Evolutionary conservation across 1,140 invertebrate species (phyloP), one percentile per base, ranked within the genome.

Genomic region (Rhagoletis zephyria): DNA sequence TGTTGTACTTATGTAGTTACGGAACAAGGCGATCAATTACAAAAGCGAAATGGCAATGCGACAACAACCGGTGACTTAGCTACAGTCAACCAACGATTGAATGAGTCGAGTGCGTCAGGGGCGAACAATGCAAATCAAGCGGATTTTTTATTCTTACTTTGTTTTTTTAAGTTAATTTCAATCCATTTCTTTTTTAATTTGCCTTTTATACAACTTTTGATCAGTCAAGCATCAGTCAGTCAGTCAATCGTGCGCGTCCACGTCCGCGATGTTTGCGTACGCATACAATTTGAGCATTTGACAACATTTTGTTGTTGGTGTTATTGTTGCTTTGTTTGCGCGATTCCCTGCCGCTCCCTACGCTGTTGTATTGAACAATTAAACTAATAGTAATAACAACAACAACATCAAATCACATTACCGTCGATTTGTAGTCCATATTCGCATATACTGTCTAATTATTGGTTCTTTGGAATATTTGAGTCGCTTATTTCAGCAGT

Each of bases 401-500:
- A 77, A 51, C 74, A 81, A 81, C n/a, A 81, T 56, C 51, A 81
- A 56, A 51, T 12, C 48, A 6, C 74, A 81, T 81, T 81, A 81
- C 42, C 9, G 48, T 59, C 48, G 74, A 51, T 81, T 81, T 81
- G 74, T 81, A 81, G 74, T 40, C 74, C 74, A 81, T 81, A 81
- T 81, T 81, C 74, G 74, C 74, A 81, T 81, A 81, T 81, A 81
- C 56, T 59, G 74, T 81, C 74, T 81, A 81, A 81, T 81, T 81
- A 81, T 81, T 81, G 74, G 48, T 81, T 81, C 74, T 81, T 81
- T 56, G 45, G 42, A 81, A 74, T 45, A 40, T 67, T 67, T 42
- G 64, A 19, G 30, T 12, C 30, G 3, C 30, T 42, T 67, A 30
- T 67, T 63, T 67, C 12, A 67, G 64, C 64, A 10, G 64, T 67